A percentile compares a stretch with the other conserved stretches of the same genome.
phyloP scores from a whole-genome alignment of 2,888 invertebrate species.

The Cantharis rufa region DNA sequence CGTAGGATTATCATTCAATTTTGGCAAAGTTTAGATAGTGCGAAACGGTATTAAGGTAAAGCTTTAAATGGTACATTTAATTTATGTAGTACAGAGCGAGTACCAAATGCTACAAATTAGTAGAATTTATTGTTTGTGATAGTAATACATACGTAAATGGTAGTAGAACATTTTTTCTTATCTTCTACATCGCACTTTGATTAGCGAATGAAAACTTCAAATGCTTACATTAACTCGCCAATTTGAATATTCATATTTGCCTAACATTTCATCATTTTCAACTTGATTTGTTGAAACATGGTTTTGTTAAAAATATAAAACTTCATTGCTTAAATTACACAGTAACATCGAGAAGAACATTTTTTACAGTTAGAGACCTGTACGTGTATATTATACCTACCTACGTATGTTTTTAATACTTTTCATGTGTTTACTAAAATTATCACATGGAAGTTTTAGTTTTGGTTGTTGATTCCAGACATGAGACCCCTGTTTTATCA shows the following conservation, averaged over 20 bases:
- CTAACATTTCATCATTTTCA: not conserved
- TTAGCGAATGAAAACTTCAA: not conserved
- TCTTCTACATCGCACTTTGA: not conserved
- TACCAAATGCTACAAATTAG: not conserved
- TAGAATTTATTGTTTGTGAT: not conserved
- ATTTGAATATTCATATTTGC: not conserved
- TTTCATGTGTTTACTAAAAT: conserved; percentile 18
- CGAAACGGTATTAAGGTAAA: not conserved
- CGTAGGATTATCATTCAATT: not conserved
- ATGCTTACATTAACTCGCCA: not conserved
- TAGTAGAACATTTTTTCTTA: not conserved
- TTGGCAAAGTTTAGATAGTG: not conserved
- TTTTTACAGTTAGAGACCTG: conserved; percentile 24
- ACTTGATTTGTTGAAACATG: not conserved
- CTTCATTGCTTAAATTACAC: conserved; percentile 1
- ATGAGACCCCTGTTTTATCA: conserved; percentile 85
- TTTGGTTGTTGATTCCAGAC: conserved; percentile 62
- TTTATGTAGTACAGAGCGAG: not conserved
- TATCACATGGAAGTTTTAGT: conserved; percentile 23
- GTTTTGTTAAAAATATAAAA: not conserved
- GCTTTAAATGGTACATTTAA: not conserved
- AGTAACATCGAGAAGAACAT: not conserved
- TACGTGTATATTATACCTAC: conserved; percentile 19
- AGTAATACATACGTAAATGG: not conserved
- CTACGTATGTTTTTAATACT: not conserved